Percentiles rank a stretch among this genome's conserved stretches.
Evolutionary conservation across 1,140 invertebrate species (phyloP).

Genomic region (Asbolus verrucosus): DNA sequence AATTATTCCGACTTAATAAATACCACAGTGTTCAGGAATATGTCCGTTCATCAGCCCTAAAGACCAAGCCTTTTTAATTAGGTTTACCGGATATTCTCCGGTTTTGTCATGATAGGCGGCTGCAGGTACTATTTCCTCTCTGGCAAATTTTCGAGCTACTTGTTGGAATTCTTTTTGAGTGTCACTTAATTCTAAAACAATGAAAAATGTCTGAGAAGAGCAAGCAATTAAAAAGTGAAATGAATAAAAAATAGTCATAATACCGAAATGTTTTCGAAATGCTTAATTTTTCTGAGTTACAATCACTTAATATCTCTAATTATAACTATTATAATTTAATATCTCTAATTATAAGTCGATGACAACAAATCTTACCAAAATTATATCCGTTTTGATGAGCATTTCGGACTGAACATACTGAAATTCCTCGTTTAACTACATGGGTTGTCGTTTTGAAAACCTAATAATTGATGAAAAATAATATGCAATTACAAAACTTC

Average conservation of each 20-base stretch:
- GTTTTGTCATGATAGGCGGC: constrained; percentile 90
- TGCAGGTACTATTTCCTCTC: constrained; percentile 91
- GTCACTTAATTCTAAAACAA: constrained; percentile 20
- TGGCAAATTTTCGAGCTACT: constrained; percentile 89
- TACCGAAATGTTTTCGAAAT: no score
- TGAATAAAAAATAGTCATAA: no score
- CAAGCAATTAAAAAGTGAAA: no score
- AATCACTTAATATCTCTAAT: no score
- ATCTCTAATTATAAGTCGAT: no score
- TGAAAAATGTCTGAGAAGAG: no score
- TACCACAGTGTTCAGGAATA: constrained; percentile 80
- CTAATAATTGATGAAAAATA: no score
- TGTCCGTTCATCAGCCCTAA: constrained; percentile 90
- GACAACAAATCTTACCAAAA: constrained; percentile 19
- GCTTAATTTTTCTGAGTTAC: no score
- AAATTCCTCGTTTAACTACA: neutral
- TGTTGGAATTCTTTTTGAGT: constrained; percentile 77
- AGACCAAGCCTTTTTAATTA: constrained; percentile 92
- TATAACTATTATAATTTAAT: no score
- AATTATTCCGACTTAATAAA: neutral
- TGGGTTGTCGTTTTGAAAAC: no score
- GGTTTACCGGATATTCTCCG: constrained; percentile 93
- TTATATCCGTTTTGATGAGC: constrained; percentile 4
- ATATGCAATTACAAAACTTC: no score
- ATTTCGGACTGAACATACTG: neutral